A percentile compares a stretch with the other conserved stretches of the same genome.
Evolutionary conservation across 2,113 vertebrate genomes (phyloP).

Genomic region (Meleagris gallopavo): DNA sequence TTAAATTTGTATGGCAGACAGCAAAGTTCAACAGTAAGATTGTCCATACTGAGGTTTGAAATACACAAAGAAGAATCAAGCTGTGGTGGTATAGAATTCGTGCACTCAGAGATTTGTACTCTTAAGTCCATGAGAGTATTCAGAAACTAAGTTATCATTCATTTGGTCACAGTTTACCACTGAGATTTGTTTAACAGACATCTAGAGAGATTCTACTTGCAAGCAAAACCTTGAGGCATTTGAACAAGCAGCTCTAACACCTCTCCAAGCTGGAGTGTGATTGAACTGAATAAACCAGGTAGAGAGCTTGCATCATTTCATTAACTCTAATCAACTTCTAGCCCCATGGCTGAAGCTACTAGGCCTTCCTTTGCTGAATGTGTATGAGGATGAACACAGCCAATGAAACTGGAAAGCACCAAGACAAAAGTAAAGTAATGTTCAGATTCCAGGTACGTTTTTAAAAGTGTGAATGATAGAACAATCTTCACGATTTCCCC

Average conservation of each 20-base stretch:
- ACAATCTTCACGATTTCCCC: background rate
- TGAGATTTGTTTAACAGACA: background rate
- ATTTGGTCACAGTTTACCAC: background rate
- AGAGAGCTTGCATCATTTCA: too few species aligned
- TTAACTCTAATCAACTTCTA: too few species aligned
- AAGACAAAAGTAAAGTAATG: too few species aligned
- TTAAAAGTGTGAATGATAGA: too few species aligned
- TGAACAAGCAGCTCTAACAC: background rate
- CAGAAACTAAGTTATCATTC: background rate
- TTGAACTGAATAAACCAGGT: too few species aligned
- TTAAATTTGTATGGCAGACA: background rate
- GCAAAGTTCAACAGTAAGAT: background rate
- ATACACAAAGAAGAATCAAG: background rate
- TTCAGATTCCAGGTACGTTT: too few species aligned
- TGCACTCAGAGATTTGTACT: background rate
- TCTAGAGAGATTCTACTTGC: accelerated
- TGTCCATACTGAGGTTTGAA: background rate
- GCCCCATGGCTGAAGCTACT: too few species aligned
- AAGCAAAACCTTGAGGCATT: background rate
- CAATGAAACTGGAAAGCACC: too few species aligned
- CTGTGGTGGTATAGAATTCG: background rate
- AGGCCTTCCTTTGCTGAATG: too few species aligned
- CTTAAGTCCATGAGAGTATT: background rate
- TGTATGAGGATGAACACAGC: too few species aligned
- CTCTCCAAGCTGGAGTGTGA: background rate